Evolutionary conservation across 1,140 invertebrate species (phyloP).

Genomic region (Sesamia nonagrioides): DNA sequence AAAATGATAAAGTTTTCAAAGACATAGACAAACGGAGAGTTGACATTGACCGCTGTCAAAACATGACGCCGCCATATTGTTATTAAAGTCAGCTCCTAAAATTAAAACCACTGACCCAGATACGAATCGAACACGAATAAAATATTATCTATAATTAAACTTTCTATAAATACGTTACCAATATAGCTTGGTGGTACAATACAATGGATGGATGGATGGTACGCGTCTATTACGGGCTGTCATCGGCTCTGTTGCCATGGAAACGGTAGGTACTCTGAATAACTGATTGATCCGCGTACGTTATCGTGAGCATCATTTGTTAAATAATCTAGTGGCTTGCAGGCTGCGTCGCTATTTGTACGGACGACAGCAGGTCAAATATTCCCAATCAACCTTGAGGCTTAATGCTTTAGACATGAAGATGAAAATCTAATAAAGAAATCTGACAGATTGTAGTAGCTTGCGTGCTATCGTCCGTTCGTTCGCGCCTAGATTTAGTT

Average conservation of each 20-base stretch:
- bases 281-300: conserved; percentile 34
- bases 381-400: too few species aligned
- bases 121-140: conserved; percentile 16
- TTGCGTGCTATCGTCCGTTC: too few species aligned
- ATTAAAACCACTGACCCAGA: conserved; percentile 12
- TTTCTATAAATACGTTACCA: conserved; percentile 22
- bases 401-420: too few species aligned
- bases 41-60: conserved; percentile 24
- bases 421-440: too few species aligned
- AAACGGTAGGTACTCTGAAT: conserved; percentile 15
- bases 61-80: conserved; percentile 8
- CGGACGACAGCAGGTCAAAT: too few species aligned
- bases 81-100: conserved; percentile 6
- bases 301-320: conserved; percentile 25
- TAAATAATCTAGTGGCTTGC: conserved; percentile 37
- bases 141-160: conserved; percentile 22
- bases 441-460: too few species aligned
- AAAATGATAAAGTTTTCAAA: not conserved
- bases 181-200: conserved; percentile 22
- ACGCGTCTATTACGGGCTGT: conserved; percentile 20
- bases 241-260: conserved; percentile 23
- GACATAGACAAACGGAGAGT: not conserved
- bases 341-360: conserved; percentile 9
- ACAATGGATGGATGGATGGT: conserved; percentile 10
- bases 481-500: too few species aligned